Percentiles rank a stretch among this genome's conserved stretches.
phyloP scores from a whole-genome alignment of 64 coral and sea anemone genomes.

The Montipora sp. region DNA sequence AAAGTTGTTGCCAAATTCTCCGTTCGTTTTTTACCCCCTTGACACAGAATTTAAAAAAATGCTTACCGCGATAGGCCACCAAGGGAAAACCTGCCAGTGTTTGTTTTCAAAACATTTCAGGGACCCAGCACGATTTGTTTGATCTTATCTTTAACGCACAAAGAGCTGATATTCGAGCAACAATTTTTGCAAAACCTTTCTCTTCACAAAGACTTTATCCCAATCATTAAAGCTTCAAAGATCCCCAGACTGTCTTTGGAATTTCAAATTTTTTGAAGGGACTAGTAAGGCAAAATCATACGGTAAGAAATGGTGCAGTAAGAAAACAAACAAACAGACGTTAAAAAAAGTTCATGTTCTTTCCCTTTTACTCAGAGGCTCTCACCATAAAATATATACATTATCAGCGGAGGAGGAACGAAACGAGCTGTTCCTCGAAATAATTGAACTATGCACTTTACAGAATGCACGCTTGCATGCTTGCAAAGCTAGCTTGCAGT shows the following conservation, averaged over 20 bases:
- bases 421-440: not conserved
- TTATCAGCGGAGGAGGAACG: not conserved
- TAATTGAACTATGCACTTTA: conserved; percentile 49
- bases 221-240: not conserved
- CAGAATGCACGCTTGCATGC: conserved; percentile 30
- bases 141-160: not conserved
- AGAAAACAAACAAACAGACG: not conserved
- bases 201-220: not conserved
- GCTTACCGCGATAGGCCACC: not conserved
- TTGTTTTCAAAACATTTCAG: conserved; percentile 34
- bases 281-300: not conserved
- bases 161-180: not conserved
- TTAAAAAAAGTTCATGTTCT: not conserved
- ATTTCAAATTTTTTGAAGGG: not conserved
- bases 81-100: not conserved
- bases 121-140: not conserved
- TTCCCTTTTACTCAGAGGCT: conserved; percentile 29
- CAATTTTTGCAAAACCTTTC: not conserved
- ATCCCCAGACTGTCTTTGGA: not conserved
- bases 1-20: too few species aligned
- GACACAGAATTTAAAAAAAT: not conserved
- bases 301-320: not conserved
- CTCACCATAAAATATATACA: conserved; percentile 58
- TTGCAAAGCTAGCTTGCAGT: not conserved
- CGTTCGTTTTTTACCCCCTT: too few species aligned